Conservation (phyloP, 2,797 vertebrate genomes). For the Coregonus sp. region DNA sequence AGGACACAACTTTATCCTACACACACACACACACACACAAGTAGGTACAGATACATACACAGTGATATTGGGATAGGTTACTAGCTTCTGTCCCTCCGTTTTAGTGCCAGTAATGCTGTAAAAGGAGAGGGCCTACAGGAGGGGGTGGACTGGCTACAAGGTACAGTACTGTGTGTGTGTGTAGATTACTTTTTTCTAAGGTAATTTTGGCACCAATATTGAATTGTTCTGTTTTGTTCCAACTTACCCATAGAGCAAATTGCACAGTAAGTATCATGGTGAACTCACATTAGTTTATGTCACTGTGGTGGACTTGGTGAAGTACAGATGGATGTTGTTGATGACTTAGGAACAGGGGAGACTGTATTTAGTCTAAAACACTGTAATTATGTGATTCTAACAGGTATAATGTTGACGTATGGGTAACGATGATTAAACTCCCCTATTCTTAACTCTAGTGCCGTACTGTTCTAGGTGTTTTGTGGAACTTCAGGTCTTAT, state of each 20-base stretch:
- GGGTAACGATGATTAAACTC: background rate
- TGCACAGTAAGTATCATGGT: constrained; percentile 67
- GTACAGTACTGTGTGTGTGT: constrained; percentile 63
- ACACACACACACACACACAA: too few species aligned
- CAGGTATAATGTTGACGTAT: background rate
- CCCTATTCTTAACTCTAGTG: background rate
- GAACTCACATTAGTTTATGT: constrained; percentile 16
- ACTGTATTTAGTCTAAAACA: too few species aligned
- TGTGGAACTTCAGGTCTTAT: background rate
- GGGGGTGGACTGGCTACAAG: constrained; percentile 97
- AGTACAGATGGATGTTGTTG: background rate
- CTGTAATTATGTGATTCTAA: background rate
- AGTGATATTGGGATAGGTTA: background rate
- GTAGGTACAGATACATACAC: background rate
- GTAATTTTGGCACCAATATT: background rate
- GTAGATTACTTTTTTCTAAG: too few species aligned
- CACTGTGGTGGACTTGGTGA: constrained; percentile 31
- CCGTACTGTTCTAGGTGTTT: background rate
- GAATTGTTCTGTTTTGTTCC: constrained; percentile 24
- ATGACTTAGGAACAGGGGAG: background rate
- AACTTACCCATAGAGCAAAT: constrained; percentile 68
- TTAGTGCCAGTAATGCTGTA: constrained; percentile 93
- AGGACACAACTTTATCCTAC: constrained; percentile 43
- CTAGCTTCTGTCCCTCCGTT: constrained; percentile 58
- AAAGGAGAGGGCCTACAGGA: constrained; percentile 95